Base-by-base conservation (phyloP, 1,140 invertebrate species). In the Bradysia coprophila region DNA sequence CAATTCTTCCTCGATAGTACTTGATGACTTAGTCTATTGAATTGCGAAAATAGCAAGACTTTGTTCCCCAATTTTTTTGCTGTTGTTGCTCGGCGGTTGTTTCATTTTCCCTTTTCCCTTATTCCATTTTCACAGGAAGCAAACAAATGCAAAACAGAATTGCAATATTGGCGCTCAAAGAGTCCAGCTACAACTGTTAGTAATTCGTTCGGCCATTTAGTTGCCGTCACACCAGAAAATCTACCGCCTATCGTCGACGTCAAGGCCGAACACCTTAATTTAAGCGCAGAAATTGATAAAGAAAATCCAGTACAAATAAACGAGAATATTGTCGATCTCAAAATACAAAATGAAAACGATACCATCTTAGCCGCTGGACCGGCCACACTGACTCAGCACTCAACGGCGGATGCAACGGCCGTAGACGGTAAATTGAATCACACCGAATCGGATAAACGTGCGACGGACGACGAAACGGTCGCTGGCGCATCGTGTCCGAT, bases 121-220 rank as follows among this genome's bases (percentile, higher is more conserved):
- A n/a, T n/a, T n/a, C n/a, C n/a, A n/a, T n/a, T n/a, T 41, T 45
- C 57, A 0, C 55, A 81, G 74, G 84, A 89, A 62, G 65, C 88
- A 48, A 88, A 87, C 61, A 87, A 87, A 54, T 89, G 84, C 59
- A 87, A 88, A 62, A 89, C 82, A 22, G 84, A 88, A 57, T 60
- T 88, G 44, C 84, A 89, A 62, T 89, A 86, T 61, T 86, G 82
- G 81, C 72, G 84, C 33, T 87, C 81, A 16, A 84, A 84, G 48
- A 84, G 81, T 24, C 82, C 84, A 4, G 78, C 82, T 40, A 73
- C 71, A 54, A 64, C 67, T 10, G 61, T 68, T 6, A 75, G 72
- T 48, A 66, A 63, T 19, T 61, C 64, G 22, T 76, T 72, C 46
- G 72, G 72, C 33, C 69, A 69, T 23, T 67, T 68, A 21, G 64